Conservation (phyloP, 2,797 vertebrate genomes). For the Anas flavirostris region DNA sequence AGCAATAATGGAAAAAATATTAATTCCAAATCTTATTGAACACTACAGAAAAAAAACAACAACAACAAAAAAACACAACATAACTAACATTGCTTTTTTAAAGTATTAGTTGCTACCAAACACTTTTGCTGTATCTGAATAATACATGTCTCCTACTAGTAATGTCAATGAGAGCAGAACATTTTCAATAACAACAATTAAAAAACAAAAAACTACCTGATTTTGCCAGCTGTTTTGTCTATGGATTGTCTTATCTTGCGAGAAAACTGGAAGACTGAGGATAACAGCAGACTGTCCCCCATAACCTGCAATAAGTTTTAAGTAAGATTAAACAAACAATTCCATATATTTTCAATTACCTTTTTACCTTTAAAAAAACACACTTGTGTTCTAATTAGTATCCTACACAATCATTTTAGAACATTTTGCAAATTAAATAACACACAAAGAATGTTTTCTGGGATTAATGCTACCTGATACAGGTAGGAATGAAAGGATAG, state of each 20-base stretch:
- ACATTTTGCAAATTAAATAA: not conserved
- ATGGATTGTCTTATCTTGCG: constrained; percentile 94
- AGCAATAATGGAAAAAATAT: not conserved
- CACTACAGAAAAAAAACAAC: not conserved
- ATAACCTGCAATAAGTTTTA: constrained; percentile 84
- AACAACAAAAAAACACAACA: not conserved
- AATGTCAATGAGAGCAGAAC: not conserved
- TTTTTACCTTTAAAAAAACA: not conserved
- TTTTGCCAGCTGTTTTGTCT: constrained; percentile 97
- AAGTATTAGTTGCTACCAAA: not conserved
- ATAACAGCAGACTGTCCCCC: constrained; percentile 93
- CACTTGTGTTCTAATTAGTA: not conserved
- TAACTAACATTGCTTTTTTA: not conserved
- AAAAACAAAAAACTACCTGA: constrained; percentile 82
- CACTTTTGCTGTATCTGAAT: not conserved
- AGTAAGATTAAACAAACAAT: not conserved
- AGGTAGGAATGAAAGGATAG: not conserved
- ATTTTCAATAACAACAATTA: not conserved
- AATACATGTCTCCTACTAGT: not conserved
- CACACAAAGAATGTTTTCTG: not conserved
- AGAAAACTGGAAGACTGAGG: constrained; percentile 96
- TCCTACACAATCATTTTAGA: not conserved
- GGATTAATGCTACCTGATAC: not conserved
- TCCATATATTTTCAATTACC: not conserved
- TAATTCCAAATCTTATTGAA: not conserved